phyloP scores from a whole-genome alignment of 2,113 vertebrate genomes.

The Callipepla squamata region DNA sequence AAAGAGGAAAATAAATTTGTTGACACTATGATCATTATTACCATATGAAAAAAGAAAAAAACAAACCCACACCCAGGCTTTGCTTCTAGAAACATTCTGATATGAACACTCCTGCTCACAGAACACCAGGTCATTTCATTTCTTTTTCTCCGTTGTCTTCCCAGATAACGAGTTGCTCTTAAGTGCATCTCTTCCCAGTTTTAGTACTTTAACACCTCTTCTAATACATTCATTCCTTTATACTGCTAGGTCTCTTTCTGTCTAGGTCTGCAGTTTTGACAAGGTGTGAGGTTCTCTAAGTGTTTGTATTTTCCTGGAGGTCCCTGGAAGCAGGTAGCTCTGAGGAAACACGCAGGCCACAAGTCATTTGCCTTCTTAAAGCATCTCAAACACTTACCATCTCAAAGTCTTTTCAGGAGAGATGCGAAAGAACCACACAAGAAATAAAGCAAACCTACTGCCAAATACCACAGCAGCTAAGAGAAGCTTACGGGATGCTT shows the following conservation, averaged over 20 bases:
- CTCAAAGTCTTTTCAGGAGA: not conserved
- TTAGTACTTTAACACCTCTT: not conserved
- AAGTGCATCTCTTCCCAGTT: not conserved
- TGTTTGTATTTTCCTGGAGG: not conserved
- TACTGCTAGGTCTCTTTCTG: not conserved
- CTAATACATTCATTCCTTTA: not conserved
- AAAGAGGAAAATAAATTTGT: not conserved
- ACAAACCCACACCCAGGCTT: not conserved
- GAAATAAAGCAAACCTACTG: slow-evolving; percentile 4
- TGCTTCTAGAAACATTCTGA: not conserved
- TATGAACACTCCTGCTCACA: not conserved
- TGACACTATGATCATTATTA: not conserved
- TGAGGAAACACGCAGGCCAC: not conserved
- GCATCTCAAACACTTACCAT: not conserved
- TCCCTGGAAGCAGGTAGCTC: not conserved
- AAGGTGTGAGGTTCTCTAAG: not conserved
- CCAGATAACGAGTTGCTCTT: not conserved
- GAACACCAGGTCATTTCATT: not conserved
- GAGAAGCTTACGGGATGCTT: slow-evolving; percentile 1
- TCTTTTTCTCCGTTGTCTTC: not conserved
- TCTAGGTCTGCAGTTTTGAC: not conserved
- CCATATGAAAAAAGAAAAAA: not conserved
- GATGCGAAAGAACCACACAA: not conserved
- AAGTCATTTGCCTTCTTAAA: not conserved
- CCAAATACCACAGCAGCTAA: not conserved